These are phyloP conservation scores for Paratrypauchen microcephalus DNA, from an alignment of 2,797 vertebrate species.

Conservation along the genomic window DNA sequence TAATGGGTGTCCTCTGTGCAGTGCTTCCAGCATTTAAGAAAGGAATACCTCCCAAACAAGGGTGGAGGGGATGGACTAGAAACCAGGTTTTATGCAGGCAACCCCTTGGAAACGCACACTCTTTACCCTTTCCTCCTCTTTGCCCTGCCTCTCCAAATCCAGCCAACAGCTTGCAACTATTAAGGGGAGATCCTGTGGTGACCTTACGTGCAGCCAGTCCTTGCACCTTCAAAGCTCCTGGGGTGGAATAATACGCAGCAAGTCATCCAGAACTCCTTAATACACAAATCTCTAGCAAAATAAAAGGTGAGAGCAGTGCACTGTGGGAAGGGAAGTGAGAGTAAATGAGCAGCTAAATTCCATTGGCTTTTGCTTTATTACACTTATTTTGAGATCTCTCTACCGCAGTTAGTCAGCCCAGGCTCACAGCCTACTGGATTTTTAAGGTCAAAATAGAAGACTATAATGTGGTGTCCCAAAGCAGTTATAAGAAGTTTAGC, in stretches of 20 bases:
- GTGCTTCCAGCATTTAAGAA: conserved; percentile 56
- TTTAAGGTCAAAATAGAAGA: background rate
- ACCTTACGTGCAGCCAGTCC: conserved; percentile 76
- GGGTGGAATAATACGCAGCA: conserved; percentile 76
- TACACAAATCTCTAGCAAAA: conserved; percentile 71
- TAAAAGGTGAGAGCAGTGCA: conserved; percentile 45
- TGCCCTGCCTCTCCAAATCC: conserved; percentile 56
- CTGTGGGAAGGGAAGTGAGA: conserved; percentile 43
- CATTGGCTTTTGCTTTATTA: conserved; percentile 25
- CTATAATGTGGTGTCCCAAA: background rate
- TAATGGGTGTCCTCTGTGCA: conserved; percentile 55
- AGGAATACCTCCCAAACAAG: conserved; percentile 68
- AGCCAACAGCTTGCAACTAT: conserved; percentile 82
- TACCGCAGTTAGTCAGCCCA: conserved; percentile 16
- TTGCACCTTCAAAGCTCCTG: conserved; percentile 78
- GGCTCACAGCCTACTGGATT: conserved; percentile 5
- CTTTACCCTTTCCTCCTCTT: conserved; percentile 53
- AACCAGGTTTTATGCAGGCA: conserved; percentile 54
- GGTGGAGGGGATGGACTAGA: conserved; percentile 30
- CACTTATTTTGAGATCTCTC: background rate
- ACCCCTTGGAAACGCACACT: conserved; percentile 58
- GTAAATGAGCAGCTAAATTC: conserved; percentile 39
- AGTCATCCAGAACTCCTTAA: conserved; percentile 79
- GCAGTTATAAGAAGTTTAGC: background rate
- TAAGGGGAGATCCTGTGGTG: conserved; percentile 78